A percentile compares a stretch with the other conserved stretches of the same genome.
Conservation (phyloP, 1,140 invertebrate genomes). For the Belonocnema kinseyi region DNA sequence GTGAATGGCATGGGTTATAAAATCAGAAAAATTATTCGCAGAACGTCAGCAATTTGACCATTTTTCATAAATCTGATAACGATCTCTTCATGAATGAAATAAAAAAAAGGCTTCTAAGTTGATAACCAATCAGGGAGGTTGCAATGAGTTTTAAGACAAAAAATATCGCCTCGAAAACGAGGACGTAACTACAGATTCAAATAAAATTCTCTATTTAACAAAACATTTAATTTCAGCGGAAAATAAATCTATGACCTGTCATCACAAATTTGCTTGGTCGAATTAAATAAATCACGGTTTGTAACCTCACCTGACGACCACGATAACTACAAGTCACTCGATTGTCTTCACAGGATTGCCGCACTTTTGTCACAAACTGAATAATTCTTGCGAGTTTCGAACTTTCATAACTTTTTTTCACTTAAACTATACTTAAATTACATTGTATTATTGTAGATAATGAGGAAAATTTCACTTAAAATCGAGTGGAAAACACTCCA, state of each 20-base stretch:
- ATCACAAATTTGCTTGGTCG: not conserved
- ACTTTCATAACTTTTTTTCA: not conserved
- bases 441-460: not conserved
- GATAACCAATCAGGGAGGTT: no score
- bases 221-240: not conserved
- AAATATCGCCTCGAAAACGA: slow-evolving; percentile 1
- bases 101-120: no score
- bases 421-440: slow-evolving; percentile 2
- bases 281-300: not conserved
- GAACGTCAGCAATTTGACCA: no score
- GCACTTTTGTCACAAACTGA: not conserved
- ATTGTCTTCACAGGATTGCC: not conserved
- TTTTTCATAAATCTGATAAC: no score
- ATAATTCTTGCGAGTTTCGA: not conserved
- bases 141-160: not conserved
- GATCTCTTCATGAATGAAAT: no score
- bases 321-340: not conserved
- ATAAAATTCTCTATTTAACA: no score
- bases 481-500: not conserved
- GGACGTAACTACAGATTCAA: no score
- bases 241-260: not conserved
- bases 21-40: no score
- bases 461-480: not conserved
- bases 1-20: no score
- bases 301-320: slow-evolving; percentile 37